A percentile compares a stretch with the other conserved stretches of the same genome.
phyloP scores from a whole-genome alignment of 2,888 invertebrate species.

The Plemyria rubiginata region DNA sequence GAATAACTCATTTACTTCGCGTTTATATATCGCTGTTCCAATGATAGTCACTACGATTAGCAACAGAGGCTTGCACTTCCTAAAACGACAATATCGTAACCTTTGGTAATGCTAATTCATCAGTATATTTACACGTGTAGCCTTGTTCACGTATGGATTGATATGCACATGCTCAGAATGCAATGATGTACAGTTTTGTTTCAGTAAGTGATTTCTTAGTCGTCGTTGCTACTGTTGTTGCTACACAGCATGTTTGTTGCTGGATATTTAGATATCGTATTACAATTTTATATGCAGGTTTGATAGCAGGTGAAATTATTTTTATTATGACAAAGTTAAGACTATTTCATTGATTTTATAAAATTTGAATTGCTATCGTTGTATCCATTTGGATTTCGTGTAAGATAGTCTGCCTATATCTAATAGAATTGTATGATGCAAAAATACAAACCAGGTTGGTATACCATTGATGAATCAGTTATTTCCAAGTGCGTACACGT shows the following conservation, averaged over 20 bases:
- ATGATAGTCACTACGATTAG: not conserved
- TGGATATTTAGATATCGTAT: not conserved
- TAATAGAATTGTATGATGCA: not conserved
- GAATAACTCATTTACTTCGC: not conserved
- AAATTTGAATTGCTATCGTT: not conserved
- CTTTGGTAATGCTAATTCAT: slow-evolving; percentile 55
- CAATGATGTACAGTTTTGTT: slow-evolving; percentile 25
- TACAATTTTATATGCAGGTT: not conserved
- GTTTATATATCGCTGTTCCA: not conserved
- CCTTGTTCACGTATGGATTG: slow-evolving; percentile 62
- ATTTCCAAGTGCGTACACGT: not conserved
- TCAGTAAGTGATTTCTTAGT: slow-evolving; percentile 8
- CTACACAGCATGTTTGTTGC: too few species aligned
- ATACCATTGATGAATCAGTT: not conserved
- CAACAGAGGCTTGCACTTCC: slow-evolving; percentile 33
- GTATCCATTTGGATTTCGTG: too few species aligned
- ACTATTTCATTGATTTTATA: not conserved
- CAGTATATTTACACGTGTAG: slow-evolving; percentile 69
- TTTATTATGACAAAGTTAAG: too few species aligned
- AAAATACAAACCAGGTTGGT: not conserved
- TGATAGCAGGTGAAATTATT: too few species aligned
- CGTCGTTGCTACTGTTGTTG: slow-evolving; percentile 3
- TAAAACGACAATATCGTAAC: slow-evolving; percentile 44
- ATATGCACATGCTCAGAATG: slow-evolving; percentile 41
- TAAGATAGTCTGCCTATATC: not conserved